Evolutionary conservation across 2,113 vertebrate genomes (phyloP).

Genomic region (Catharus bicknelli): DNA sequence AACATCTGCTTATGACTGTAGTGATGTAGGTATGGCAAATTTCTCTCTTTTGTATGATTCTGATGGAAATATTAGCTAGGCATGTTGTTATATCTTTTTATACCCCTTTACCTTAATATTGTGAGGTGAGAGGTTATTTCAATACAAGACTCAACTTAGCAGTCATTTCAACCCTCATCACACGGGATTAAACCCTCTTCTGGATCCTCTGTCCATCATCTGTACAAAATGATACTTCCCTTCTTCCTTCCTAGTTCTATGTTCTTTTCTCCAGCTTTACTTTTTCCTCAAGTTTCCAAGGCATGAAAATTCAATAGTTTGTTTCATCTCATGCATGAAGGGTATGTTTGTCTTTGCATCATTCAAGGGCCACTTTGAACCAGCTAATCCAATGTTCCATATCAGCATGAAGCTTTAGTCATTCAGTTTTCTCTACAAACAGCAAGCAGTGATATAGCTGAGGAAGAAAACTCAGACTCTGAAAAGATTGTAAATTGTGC

Average conservation of each 20-base stretch:
- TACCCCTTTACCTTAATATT: background rate
- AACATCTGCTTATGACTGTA: background rate
- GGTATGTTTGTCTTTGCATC: background rate
- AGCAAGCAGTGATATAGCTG: background rate
- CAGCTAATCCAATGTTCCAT: background rate
- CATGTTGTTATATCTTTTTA: background rate
- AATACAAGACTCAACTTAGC: background rate
- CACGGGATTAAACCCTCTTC: background rate
- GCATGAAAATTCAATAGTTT: background rate
- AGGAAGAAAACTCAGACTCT: background rate
- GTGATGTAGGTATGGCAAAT: background rate
- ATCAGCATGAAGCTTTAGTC: background rate
- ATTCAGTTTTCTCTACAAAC: background rate
- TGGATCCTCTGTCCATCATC: background rate
- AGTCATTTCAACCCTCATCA: background rate
- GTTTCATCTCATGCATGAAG: background rate
- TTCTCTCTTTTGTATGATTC: background rate
- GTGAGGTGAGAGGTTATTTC: background rate
- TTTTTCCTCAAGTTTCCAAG: background rate
- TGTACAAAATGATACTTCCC: background rate
- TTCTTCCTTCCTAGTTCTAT: background rate
- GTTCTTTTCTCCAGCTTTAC: background rate
- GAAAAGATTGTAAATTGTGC: background rate
- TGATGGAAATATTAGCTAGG: background rate
- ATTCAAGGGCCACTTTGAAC: background rate